Base-by-base conservation (phyloP, 2,797 vertebrate species). In the Danio kyathit region DNA sequence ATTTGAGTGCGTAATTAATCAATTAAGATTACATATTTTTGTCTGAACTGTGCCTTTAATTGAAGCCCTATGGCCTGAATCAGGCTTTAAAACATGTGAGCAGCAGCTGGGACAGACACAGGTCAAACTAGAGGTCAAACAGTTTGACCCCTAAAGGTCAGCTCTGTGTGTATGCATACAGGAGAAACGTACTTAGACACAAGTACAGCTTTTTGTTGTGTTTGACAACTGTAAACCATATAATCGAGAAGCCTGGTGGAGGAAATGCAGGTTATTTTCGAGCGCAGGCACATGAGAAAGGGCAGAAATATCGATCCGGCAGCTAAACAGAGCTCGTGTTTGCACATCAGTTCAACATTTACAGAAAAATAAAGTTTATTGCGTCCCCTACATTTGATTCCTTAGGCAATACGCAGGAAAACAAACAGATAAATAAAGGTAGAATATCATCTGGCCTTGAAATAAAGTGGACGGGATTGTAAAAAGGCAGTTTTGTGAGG, bases 221-320 rank as follows among this genome's bases (percentile, higher is more conserved):
- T 21, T 54, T 29, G 59, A 63, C 60, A 61, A 72, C 60, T 57
- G 73, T 59, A 64, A 57, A 79, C 61, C 3, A 40, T 64, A 64
- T 60, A 59, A 40, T 43, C 7, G 65, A 78, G 51, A 41, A 63
- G 51, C 51, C 64, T 29, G 29, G 1, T 29, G 29, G 29, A 3
- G 29, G 29, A 29, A 29, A 29, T 29, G 29, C 29, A 29, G 29
- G 29, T 29, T 29, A 29, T 29, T 29, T 29, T 29, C 29, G 41
- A 46, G 52, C 48, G 52, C 21, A 78, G 76, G 49, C 64, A 78
- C 76, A 60, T 60, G 54, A 61, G 44, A 40, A 65, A 65, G 10
- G 49, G 48, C 38, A 51, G 56, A 46, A 40, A 8, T 60, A 60
- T 69, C 17, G 76, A 49, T 69, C 40, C 3, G n/a, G 56, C 48